Evolutionary conservation across 2,888 invertebrate species (phyloP).

Genomic region (Melipona bicolor): DNA sequence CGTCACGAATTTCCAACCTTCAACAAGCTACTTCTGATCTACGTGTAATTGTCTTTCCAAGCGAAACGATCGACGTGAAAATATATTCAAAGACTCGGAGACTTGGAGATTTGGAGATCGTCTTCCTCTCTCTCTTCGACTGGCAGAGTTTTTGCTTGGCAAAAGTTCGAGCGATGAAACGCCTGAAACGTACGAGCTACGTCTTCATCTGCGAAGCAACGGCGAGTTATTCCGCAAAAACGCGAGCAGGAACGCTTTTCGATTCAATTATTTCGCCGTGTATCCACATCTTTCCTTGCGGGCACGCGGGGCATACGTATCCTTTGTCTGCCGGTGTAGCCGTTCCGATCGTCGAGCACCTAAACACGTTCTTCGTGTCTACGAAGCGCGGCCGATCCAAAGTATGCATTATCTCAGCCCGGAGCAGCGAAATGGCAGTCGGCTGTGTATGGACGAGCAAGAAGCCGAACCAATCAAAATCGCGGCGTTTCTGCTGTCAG

Average conservation of each 20-base stretch:
- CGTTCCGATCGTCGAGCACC: constrained; percentile 73
- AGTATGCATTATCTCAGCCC: constrained; percentile 70
- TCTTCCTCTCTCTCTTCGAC: neutral
- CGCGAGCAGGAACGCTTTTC: constrained; percentile 56
- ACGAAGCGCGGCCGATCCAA: constrained; percentile 64
- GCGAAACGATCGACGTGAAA: neutral
- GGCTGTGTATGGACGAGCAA: constrained; percentile 30
- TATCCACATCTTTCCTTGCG: constrained; percentile 54
- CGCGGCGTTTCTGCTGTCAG: constrained; percentile 45
- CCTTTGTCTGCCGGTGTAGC: constrained; percentile 68
- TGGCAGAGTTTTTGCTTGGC: neutral
- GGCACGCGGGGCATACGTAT: constrained; percentile 62
- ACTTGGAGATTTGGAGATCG: neutral
- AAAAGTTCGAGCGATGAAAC: too few species aligned
- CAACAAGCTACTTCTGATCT: neutral
- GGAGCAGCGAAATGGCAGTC: constrained; percentile 59
- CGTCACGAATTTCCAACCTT: neutral
- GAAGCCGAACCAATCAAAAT: constrained; percentile 53
- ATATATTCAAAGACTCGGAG: neutral
- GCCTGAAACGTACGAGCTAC: constrained; percentile 31
- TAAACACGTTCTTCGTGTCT: constrained; percentile 72
- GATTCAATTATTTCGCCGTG: constrained; percentile 71
- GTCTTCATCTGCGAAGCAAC: constrained; percentile 43
- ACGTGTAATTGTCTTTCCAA: neutral
- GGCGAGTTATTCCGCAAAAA: constrained; percentile 51